Evolutionary conservation across 2,113 vertebrate genomes (phyloP).

Genomic region (Zeus faber): DNA sequence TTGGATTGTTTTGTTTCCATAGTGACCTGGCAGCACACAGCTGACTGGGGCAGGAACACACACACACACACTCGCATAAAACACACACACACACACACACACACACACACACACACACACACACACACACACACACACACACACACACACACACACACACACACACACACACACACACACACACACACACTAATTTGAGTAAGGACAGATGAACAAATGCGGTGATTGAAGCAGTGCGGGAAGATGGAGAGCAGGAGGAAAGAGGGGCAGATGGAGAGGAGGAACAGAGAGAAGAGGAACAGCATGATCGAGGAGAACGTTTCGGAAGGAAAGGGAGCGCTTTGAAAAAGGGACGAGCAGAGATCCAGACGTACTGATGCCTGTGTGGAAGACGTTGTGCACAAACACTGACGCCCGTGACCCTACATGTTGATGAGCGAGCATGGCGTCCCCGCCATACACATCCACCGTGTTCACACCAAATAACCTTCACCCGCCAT

Average conservation of each 20-base stretch:
- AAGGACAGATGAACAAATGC: slow-evolving; percentile 13
- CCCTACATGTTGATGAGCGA: slow-evolving; percentile 29
- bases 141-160: slow-evolving; percentile 6
- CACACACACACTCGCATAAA: too few species aligned
- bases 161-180: neutral
- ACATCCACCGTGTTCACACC: slow-evolving; percentile 26
- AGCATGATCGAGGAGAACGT: slow-evolving; percentile 33
- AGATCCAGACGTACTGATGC: slow-evolving; percentile 1
- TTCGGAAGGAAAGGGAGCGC: slow-evolving; percentile 22
- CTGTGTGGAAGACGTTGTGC: slow-evolving; percentile 31
- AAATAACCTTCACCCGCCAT: too few species aligned
- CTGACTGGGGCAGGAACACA: slow-evolving; percentile 66
- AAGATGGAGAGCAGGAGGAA: slow-evolving; percentile 29
- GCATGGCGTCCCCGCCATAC: neutral
- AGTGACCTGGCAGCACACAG: slow-evolving; percentile 70
- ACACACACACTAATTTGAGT: slow-evolving; percentile 33
- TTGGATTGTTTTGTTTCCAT: slow-evolving; percentile 79
- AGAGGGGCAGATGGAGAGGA: neutral
- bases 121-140: slow-evolving; percentile 4
- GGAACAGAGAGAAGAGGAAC: slow-evolving; percentile 29
- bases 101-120: slow-evolving; percentile 19
- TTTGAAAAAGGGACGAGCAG: slow-evolving; percentile 30
- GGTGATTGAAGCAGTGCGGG: too few species aligned
- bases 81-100: slow-evolving; percentile 9
- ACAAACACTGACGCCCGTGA: neutral